Percentiles rank a stretch among this genome's conserved stretches.
These are phyloP conservation scores for Sebastes minor DNA, from an alignment of 2,797 vertebrate species.

Conservation along the genomic window DNA sequence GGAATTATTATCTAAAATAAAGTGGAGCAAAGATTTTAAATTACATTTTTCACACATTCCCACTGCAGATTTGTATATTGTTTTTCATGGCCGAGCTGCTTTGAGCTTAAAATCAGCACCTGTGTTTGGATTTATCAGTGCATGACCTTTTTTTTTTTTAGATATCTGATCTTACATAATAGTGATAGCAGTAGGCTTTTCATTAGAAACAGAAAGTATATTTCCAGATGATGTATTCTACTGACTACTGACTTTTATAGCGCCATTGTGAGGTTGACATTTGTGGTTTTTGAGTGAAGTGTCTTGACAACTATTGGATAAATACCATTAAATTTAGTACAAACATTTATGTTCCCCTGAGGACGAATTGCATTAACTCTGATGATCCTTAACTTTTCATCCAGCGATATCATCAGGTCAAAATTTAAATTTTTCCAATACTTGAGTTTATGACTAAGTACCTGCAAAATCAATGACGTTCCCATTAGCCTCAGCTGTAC, in stretches of 20 bases:
- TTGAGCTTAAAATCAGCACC: not conserved
- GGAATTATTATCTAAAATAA: slow-evolving; percentile 1
- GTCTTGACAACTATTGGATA: not conserved
- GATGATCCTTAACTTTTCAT: not conserved
- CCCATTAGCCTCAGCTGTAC: not conserved
- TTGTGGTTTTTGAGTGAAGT: not conserved
- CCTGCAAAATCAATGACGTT: not conserved
- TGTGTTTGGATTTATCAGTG: not conserved
- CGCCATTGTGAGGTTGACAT: not conserved
- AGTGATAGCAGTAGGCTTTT: not conserved
- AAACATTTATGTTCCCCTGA: not conserved
- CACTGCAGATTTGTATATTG: not conserved
- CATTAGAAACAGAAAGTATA: not conserved
- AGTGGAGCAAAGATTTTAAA: slow-evolving; percentile 3
- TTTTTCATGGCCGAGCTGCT: not conserved
- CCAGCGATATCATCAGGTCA: not conserved
- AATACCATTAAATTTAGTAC: not conserved
- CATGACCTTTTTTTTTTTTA: not conserved
- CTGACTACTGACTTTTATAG: not conserved
- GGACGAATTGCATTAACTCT: too few species aligned
- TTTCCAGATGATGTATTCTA: not conserved
- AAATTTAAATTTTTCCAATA: rapidly evolving
- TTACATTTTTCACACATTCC: not conserved
- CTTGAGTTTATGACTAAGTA: not conserved
- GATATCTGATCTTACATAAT: not conserved